Conservation (phyloP, 1,140 invertebrate genomes). For the Mesaphorura yosii region DNA sequence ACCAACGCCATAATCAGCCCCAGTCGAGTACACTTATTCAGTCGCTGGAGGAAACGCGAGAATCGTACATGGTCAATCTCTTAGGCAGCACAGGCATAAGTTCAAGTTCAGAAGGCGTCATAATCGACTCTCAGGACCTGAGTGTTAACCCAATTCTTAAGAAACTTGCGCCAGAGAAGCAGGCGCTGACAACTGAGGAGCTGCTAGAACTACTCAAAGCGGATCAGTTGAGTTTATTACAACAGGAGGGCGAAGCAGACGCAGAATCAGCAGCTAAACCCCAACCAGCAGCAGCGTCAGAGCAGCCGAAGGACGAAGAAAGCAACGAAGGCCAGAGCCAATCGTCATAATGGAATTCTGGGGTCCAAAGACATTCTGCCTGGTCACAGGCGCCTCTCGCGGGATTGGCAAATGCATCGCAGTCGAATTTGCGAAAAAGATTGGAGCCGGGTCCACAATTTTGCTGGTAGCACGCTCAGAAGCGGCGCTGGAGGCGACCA, state of each 20-base stretch:
- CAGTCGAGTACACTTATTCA: slow-evolving; percentile 34
- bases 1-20: slow-evolving; percentile 8
- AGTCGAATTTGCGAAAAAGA: slow-evolving; percentile 49
- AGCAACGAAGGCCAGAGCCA: not conserved
- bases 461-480: slow-evolving; percentile 63
- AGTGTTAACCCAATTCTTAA: slow-evolving; percentile 39
- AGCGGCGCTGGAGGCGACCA: slow-evolving; percentile 49
- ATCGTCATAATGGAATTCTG: slow-evolving; percentile 32
- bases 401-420: slow-evolving; percentile 73
- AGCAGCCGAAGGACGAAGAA: too few species aligned
- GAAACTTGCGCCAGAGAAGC: slow-evolving; percentile 37
- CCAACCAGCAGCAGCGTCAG: not conserved
- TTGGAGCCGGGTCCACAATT: slow-evolving; percentile 52
- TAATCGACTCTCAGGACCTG: slow-evolving; percentile 35
- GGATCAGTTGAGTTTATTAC: slow-evolving; percentile 35
- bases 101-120: slow-evolving; percentile 7
- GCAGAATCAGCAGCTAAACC: not conserved
- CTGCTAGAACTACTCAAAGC: slow-evolving; percentile 44
- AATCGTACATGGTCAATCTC: slow-evolving; percentile 40
- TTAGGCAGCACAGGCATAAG: slow-evolving; percentile 33
- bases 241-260: slow-evolving; percentile 26
- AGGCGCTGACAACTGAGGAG: slow-evolving; percentile 42
- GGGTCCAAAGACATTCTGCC: slow-evolving; percentile 42
- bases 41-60: slow-evolving; percentile 37
- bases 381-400: slow-evolving; percentile 75